These are phyloP conservation scores for Bombus balteatus DNA, from an alignment of 1,140 invertebrate species.

Conservation along the genomic window DNA sequence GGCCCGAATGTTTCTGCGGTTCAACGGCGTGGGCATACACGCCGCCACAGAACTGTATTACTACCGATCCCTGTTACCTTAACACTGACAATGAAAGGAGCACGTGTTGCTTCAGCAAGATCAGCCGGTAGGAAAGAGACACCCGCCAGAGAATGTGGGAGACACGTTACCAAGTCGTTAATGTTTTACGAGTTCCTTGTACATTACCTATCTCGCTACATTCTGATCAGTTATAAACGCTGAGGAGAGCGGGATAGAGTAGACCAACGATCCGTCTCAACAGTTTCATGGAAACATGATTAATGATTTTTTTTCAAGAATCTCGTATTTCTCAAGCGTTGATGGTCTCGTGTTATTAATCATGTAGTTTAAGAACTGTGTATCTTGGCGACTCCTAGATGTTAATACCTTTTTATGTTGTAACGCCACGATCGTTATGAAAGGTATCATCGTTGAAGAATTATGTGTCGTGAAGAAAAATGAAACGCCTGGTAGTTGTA, in stretches of 20 bases:
- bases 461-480: too few relatives aligned
- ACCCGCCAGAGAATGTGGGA: constrained; percentile 15
- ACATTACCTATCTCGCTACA: background rate
- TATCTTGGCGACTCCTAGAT: too few relatives aligned
- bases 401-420: too few relatives aligned
- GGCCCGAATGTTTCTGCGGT: constrained; percentile 53
- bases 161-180: constrained; percentile 38
- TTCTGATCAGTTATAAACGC: background rate
- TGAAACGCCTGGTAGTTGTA: too few relatives aligned
- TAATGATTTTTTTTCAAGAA: background rate
- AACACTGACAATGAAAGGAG: constrained; percentile 67
- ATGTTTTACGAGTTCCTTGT: constrained; percentile 31
- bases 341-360: background rate
- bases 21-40: constrained; percentile 52
- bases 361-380: background rate
- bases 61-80: constrained; percentile 60
- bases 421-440: too few relatives aligned
- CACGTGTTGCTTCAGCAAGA: constrained; percentile 42
- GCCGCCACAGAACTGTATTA: constrained; percentile 58
- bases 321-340: background rate
- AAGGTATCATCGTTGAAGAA: too few relatives aligned
- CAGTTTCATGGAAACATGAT: background rate
- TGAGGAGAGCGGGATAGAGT: background rate
- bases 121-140: background rate
- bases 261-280: background rate